Conservation (phyloP, 1,140 invertebrate genomes). For the Drosophila bocqueti region DNA sequence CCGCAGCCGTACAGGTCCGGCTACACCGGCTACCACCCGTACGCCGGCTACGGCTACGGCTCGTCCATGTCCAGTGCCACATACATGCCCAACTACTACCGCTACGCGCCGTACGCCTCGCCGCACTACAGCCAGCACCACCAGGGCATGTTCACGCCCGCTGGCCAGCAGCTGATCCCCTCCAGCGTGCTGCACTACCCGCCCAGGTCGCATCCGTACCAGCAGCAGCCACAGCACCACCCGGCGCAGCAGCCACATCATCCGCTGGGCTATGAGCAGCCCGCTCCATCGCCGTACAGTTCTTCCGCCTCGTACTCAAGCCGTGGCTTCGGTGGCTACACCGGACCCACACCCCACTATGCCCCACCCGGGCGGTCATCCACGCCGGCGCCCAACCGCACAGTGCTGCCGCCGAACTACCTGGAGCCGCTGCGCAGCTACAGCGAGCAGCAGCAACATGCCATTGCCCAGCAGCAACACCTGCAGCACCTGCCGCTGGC, state of each 20-base stretch:
- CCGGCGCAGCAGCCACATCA: slow-evolving; percentile 29
- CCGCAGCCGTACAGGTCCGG: slow-evolving; percentile 56
- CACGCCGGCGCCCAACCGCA: slow-evolving; percentile 73
- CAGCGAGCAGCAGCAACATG: slow-evolving; percentile 31
- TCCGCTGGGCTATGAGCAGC: slow-evolving; percentile 55
- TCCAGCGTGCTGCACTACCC: slow-evolving; percentile 76
- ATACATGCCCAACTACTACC: slow-evolving; percentile 73
- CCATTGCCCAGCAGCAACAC: slow-evolving; percentile 14
- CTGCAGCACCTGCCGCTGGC: slow-evolving; percentile 27
- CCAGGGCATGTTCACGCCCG: slow-evolving; percentile 71
- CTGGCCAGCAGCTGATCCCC: slow-evolving; percentile 72
- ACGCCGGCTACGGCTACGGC: slow-evolving; percentile 63
- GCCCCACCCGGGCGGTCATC: slow-evolving; percentile 57
- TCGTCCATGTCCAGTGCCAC: slow-evolving; percentile 21
- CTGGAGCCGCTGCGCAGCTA: slow-evolving; percentile 61
- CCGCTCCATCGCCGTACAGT: slow-evolving; percentile 60
- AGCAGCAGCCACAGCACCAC: slow-evolving; percentile 22
- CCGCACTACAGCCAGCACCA: slow-evolving; percentile 71
- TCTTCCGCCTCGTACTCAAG: slow-evolving; percentile 54
- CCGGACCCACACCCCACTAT: slow-evolving; percentile 51
- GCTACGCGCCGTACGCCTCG: slow-evolving; percentile 73
- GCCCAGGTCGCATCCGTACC: slow-evolving; percentile 37
- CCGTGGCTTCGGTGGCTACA: slow-evolving; percentile 57
- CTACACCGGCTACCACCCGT: slow-evolving; percentile 58
- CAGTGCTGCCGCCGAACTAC: slow-evolving; percentile 71